Base-by-base conservation (phyloP, 2,797 vertebrate genomes). In the Halcyon badia region DNA sequence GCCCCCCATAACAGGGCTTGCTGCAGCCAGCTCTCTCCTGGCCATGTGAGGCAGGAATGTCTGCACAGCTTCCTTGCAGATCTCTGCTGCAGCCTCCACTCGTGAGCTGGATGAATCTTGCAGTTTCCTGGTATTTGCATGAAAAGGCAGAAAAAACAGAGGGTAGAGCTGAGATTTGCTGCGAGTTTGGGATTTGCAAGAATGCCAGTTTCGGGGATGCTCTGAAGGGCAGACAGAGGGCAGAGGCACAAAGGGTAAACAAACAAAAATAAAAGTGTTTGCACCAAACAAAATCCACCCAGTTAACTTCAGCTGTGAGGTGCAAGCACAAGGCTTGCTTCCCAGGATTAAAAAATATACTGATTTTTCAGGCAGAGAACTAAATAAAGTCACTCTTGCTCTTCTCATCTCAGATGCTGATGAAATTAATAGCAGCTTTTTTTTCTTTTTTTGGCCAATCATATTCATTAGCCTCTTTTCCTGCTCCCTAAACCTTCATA, bases 401-500 rank as follows among this genome's bases (percentile, higher is more conserved):
- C 72, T 71, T 77, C 90, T 83, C 17, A 1, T 80, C 75, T 96
- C 68, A 58, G 52, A 81, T 52, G 61, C 41, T 89, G 89, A 89
- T 25, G 1, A 91, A 96, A 95, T 87, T 96, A 94, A 94, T 83
- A 71, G 46, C 57, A 94, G 39, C 1, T 64, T 88, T 83, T 87
- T 17, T 85, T 83, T 86, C 84, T 82, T 83, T 66, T 80, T 72
- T 78, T 75, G 68, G 31, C 52, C 71, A 77, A 46, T 77, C 61
- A 78, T 30, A 11, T 61, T 90, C 88, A 87, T 87, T 89, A 95
- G 24, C 57, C 44, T 89, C 90, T 89, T 91, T 90, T 48, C 52
- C 49, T 69, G 57, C 68, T 93, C 95, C 79, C 89, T 87, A 96
- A 94, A 95, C 88, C 95, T 93, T 89, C 91, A 82, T 80, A 94